phyloP scores from a whole-genome alignment of 2,888 invertebrate species.

The Cremastinae sp. region DNA sequence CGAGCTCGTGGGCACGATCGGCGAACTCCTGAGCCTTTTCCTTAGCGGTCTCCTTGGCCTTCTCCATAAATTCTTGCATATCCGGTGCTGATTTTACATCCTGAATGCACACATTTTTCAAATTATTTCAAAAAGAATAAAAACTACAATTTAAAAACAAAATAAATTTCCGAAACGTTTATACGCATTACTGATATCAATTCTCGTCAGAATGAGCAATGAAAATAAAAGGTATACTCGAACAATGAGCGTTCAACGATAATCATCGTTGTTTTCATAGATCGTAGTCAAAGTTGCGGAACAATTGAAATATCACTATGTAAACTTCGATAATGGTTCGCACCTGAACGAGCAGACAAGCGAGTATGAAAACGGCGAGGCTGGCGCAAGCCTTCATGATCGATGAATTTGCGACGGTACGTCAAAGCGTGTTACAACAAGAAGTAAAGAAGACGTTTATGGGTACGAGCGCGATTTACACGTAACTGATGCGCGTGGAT shows the following conservation, averaged over 20 bases:
- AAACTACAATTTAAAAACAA: not conserved
- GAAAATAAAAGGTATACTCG: no score
- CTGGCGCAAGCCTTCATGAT: slow-evolving; percentile 54
- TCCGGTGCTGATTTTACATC: slow-evolving; percentile 41
- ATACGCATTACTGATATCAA: no score
- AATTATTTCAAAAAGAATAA: not conserved
- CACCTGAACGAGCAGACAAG: slow-evolving; percentile 47
- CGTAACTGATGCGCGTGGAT: slow-evolving; percentile 29
- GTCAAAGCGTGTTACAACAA: slow-evolving; percentile 22
- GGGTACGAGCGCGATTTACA: slow-evolving; percentile 23
- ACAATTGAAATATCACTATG: not conserved
- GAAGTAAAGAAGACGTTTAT: slow-evolving; percentile 9
- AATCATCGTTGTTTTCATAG: not conserved
- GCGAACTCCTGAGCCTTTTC: slow-evolving; percentile 47
- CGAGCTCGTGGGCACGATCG: slow-evolving; percentile 48
- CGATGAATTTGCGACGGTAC: slow-evolving; percentile 27
- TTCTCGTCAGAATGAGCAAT: no score
- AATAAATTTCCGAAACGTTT: not conserved
- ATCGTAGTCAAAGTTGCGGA: not conserved
- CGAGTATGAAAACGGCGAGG: slow-evolving; percentile 40
- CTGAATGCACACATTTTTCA: slow-evolving; percentile 18
- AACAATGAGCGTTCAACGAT: not conserved
- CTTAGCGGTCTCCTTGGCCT: slow-evolving; percentile 46
- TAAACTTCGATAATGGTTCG: not conserved
- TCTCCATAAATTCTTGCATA: slow-evolving; percentile 47